These are phyloP conservation scores for Charanyca ferruginea DNA, from an alignment of 2,888 invertebrate species.

Conservation along the genomic window DNA sequence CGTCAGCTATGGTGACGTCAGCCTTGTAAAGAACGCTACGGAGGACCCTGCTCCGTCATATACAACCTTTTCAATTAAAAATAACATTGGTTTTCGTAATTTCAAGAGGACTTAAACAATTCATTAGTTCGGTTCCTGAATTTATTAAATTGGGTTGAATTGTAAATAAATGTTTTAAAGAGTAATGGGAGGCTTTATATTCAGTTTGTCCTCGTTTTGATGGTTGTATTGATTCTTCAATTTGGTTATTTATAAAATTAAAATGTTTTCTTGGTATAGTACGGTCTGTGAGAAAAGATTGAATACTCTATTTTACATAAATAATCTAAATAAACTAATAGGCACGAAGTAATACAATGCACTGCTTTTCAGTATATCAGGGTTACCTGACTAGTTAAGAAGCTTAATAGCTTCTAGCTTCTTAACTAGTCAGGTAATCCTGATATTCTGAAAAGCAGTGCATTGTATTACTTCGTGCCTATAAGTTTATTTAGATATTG, in stretches of 20 bases:
- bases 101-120: slow-evolving; percentile 20
- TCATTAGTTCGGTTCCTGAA: slow-evolving; percentile 21
- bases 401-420: too few species aligned
- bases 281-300: neutral
- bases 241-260: slow-evolving; percentile 9
- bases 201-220: slow-evolving; percentile 31
- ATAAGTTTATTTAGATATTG: too few species aligned
- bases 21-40: too few species aligned
- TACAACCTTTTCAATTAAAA: slow-evolving; percentile 1
- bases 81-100: slow-evolving; percentile 4
- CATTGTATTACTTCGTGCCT: too few species aligned
- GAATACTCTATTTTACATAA: neutral
- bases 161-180: slow-evolving; percentile 35
- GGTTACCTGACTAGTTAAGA: too few species aligned
- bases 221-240: slow-evolving; percentile 14
- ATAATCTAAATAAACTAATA: too few species aligned
- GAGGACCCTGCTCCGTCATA: too few species aligned
- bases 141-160: slow-evolving; percentile 28
- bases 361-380: too few species aligned
- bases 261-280: slow-evolving; percentile 1
- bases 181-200: slow-evolving; percentile 33
- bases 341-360: too few species aligned
- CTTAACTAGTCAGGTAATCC: too few species aligned
- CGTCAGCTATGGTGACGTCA: too few species aligned
- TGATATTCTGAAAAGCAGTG: too few species aligned